Percentiles rank a stretch among this genome's conserved stretches.
Conservation (phyloP, 2,113 vertebrate species). For the Clinocottus analis region DNA sequence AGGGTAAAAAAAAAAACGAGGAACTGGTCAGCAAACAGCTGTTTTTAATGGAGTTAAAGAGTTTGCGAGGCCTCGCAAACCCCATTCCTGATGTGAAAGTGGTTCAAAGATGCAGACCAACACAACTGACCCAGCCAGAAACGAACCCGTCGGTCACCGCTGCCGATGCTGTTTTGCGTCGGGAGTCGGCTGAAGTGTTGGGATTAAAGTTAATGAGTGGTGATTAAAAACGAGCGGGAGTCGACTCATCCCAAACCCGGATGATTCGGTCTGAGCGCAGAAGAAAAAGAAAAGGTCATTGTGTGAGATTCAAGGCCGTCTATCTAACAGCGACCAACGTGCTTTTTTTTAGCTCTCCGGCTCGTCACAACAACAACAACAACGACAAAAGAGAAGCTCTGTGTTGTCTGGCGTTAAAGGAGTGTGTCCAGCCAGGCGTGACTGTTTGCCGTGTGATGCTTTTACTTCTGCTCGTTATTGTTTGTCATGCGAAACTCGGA, state of each 20-base stretch:
- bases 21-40: neutral
- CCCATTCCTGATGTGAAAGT: neutral
- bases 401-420: constrained; percentile 55
- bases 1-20: neutral
- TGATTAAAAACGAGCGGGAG: constrained; percentile 30
- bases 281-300: constrained; percentile 27
- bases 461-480: constrained; percentile 52
- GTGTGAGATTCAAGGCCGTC: constrained; percentile 4
- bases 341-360: neutral
- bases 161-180: constrained; percentile 29
- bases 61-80: neutral
- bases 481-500: constrained; percentile 67
- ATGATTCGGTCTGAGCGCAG: neutral
- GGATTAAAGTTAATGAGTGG: constrained; percentile 58
- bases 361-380: constrained; percentile 24
- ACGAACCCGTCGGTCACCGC: constrained; percentile 22
- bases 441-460: constrained; percentile 69
- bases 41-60: neutral
- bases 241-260: neutral
- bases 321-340: no score
- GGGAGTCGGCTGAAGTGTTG: constrained; percentile 42
- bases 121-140: constrained; percentile 4
- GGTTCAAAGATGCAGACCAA: neutral
- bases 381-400: constrained; percentile 23
- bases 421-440: constrained; percentile 70